Conservation (phyloP, 2,113 vertebrate species). For the Todiramphus chloris region DNA sequence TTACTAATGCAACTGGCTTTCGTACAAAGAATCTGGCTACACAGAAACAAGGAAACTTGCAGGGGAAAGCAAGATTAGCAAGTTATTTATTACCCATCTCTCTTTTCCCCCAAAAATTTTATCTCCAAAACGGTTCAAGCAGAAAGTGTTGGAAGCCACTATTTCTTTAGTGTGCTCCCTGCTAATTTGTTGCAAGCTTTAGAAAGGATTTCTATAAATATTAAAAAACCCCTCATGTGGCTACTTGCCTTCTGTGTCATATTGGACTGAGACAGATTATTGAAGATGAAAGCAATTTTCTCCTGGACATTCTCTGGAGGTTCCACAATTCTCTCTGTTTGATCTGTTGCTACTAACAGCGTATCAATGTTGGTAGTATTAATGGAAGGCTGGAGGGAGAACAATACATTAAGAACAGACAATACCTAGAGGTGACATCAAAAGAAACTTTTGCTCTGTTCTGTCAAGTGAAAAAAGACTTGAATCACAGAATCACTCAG, state of each 20-base stretch:
- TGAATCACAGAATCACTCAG: too few species aligned
- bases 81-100: not conserved
- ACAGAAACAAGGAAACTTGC: not conserved
- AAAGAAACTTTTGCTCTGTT: not conserved
- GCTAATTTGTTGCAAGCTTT: not conserved
- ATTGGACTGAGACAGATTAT: conserved; percentile 98
- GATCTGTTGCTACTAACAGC: conserved; percentile 95
- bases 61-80: not conserved
- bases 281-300: conserved; percentile 99
- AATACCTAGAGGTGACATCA: not conserved
- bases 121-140: not conserved
- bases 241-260: conserved; percentile 95
- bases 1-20: not conserved
- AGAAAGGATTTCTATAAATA: not conserved
- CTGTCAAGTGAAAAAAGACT: not conserved
- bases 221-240: not conserved
- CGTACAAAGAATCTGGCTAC: not conserved
- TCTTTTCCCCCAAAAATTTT: not conserved
- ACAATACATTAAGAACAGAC: not conserved
- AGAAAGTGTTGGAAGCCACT: not conserved
- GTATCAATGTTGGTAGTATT: conserved; percentile 99
- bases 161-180: not conserved
- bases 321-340: conserved; percentile 95
- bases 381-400: conserved; percentile 89
- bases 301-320: conserved; percentile 98